Evolutionary conservation across 2,888 invertebrate species (phyloP), one percentile per base, ranked within the genome.

Genomic region (Muscina levida): DNA sequence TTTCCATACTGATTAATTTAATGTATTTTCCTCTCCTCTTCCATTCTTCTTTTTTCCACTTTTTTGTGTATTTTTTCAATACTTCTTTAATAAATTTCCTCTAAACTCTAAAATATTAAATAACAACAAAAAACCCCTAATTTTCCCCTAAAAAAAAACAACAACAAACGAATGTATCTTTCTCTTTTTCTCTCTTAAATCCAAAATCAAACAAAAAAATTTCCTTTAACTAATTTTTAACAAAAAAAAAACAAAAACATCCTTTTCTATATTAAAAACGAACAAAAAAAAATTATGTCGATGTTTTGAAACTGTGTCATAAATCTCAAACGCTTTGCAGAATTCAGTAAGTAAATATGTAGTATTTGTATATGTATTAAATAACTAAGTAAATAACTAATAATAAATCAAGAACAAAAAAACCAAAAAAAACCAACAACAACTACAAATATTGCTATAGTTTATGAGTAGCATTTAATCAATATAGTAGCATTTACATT

Each of bases 341-440:
- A 88, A 87, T 86, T 88, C 87, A 88, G 87, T 88, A 88, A 88
- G 87, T 88, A 88, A 88, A 83, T 72, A 77, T 77, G 65, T 31
- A 62, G 62, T 56, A 31, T 5, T 31, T 31, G n/a, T 62, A 42
- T 62, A 67, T 62, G 42, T 56, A 37, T 46, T 53, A 48, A 46
- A 42, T 66, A 66, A 37, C 42, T 26, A 67, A 48, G 74, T 77
- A 79, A 79, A 79, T 19, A 11, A 70, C 46, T 26, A 39, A 59
- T 46, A 57, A 37, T 13, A 56, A 22, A 74, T 19, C 0, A 37
- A 48, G 1, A 74, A 26, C 44, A 53, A 56, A n/a, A 17, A 39
- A 39, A 37, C n/a, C 6, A 37, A 59, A 51, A 53, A n/a, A n/a
- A n/a, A n/a, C n/a, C n/a, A n/a, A n/a, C n/a, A n/a, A n/a, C 51